Base-by-base conservation (phyloP, 37 sponge, comb jelly and placozoan species). In the Tethya wilhelma region DNA sequence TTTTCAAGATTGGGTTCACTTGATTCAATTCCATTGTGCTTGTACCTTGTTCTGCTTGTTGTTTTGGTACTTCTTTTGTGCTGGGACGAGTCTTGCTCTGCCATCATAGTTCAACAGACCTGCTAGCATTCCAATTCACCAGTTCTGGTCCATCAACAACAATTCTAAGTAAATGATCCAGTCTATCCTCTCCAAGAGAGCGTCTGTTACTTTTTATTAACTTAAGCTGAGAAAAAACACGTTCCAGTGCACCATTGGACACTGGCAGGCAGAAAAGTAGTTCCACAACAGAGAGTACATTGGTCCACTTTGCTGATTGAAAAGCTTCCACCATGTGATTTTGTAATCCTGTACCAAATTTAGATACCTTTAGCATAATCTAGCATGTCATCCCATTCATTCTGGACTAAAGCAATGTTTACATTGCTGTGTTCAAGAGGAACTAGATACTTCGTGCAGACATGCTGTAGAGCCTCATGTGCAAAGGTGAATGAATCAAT, bases 321-420 rank as follows among this genome's bases (percentile, higher is more conserved):
- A 92, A 1, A 92, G 72, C 43, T 92, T 92, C 85, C 88, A 92
- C 90, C 86, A 85, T 12, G 81, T 59, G 33, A 69, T 38, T 32
- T 26, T 28, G 40, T 79, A 83, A 9, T 78, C 76, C 42, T 78
- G 73, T 28, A 82, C 83, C 19, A 91, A 64, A 38, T 86, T 78
- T 14, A 87, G 34, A 81, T 87, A 92, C 57, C 39, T 67, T 49
- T 87, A 11, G 69, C 81, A 83, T 85, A 91, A 4, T 46, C 66
- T 22, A 86, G 75, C 74, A 87, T 84, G 40, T 92, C 85, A 36
- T 83, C 81, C 93, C 93, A 92, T 40, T 92, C 88, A 67, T 87
- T 81, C 60, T 66, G 28, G 25, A 87, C 64, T 25, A 67, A n/a
- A 41, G 78, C 17, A 22, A 31, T 19, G 58, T 84, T 60, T 19